These are phyloP conservation scores for Anisognathus igniventris DNA, from an alignment of 2,797 vertebrate genomes.

Conservation along the genomic window DNA sequence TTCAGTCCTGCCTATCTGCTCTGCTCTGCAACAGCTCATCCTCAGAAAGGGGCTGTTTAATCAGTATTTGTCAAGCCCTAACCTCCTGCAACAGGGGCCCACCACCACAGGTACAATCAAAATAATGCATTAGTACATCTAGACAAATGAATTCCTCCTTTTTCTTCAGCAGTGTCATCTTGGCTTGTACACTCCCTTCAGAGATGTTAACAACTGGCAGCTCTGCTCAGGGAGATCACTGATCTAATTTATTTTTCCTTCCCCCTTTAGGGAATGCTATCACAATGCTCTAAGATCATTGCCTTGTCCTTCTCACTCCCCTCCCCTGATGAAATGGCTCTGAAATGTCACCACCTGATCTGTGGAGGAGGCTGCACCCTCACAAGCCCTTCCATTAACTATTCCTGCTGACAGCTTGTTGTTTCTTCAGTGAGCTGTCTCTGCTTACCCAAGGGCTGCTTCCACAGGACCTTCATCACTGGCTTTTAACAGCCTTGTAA, in stretches of 20 bases:
- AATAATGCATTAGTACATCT: slow-evolving; percentile 19
- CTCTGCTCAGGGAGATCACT: slow-evolving; percentile 40
- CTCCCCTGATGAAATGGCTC: slow-evolving; percentile 44
- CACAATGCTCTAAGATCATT: slow-evolving; percentile 52
- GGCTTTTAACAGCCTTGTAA: slow-evolving; percentile 20
- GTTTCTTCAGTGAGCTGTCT: background rate
- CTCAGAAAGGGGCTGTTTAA: background rate
- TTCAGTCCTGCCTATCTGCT: background rate
- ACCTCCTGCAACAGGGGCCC: background rate
- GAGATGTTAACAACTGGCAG: slow-evolving; percentile 55
- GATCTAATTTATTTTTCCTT: slow-evolving; percentile 63
- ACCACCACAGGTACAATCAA: background rate
- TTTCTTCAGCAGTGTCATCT: slow-evolving; percentile 5
- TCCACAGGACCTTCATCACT: background rate
- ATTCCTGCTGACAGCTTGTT: slow-evolving; percentile 9
- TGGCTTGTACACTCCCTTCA: background rate
- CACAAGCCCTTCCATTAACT: slow-evolving; percentile 13
- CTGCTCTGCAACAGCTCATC: background rate
- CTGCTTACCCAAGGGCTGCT: slow-evolving; percentile 4
- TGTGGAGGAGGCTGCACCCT: background rate
- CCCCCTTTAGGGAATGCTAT: slow-evolving; percentile 56
- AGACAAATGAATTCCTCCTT: slow-evolving; percentile 5
- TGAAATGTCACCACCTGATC: slow-evolving; percentile 46
- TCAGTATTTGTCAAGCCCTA: background rate
- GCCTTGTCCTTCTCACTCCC: slow-evolving; percentile 34